Evolutionary conservation across 2,797 vertebrate genomes (phyloP).

Genomic region (Pangasius larnaudii): DNA sequence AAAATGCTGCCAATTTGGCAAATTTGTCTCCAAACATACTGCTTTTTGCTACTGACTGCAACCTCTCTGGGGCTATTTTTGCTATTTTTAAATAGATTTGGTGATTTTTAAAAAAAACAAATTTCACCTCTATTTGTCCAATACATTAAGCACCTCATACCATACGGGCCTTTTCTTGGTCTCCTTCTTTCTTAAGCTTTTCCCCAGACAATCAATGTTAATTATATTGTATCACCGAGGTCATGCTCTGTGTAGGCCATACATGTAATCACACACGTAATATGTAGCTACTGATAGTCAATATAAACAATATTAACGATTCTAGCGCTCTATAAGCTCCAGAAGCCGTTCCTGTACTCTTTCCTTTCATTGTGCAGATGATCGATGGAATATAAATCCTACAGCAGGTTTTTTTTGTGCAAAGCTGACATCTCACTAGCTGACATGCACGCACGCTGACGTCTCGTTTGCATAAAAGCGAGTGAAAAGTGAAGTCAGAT

Average conservation of each 20-base stretch:
- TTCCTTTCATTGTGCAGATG: not conserved
- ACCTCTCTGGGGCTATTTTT: not conserved
- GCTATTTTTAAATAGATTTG: too few relatives aligned
- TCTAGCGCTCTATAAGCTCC: not conserved
- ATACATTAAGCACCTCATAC: not conserved
- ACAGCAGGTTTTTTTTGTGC: not conserved
- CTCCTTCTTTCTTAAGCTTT: not conserved
- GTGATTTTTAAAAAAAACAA: not conserved
- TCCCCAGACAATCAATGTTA: not conserved
- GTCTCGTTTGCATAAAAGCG: slow-evolving; percentile 18
- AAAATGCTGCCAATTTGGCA: not conserved
- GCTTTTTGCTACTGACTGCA: not conserved
- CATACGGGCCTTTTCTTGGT: not conserved
- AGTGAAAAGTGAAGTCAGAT: slow-evolving; percentile 15
- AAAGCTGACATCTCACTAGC: not conserved
- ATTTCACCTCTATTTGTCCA: not conserved
- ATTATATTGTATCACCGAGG: not conserved
- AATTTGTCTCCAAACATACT: too few relatives aligned
- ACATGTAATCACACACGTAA: not conserved
- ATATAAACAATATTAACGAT: not conserved
- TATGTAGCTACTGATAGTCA: not conserved
- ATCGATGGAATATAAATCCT: not conserved
- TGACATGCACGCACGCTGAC: slow-evolving; percentile 12
- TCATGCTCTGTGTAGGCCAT: not conserved
- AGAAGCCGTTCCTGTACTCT: not conserved